phyloP scores from a whole-genome alignment of 2,888 invertebrate species.

The Azorinus chamasolen region DNA sequence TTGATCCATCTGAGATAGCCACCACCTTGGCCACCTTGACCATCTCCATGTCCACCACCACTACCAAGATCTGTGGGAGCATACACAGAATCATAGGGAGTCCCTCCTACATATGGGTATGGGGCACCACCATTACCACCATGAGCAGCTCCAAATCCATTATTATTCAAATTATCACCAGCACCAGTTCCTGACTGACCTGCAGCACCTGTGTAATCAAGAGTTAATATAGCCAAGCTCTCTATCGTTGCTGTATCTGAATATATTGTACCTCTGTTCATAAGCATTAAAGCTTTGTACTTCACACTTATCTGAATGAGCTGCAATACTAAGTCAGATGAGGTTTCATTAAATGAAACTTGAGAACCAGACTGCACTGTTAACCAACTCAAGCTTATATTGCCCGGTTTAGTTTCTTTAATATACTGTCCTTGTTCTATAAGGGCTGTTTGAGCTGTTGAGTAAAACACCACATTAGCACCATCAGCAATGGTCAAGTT shows the following conservation, averaged over 20 bases:
- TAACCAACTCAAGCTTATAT: conserved; percentile 70
- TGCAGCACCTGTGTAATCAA: conserved; percentile 66
- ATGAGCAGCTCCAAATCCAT: conserved; percentile 75
- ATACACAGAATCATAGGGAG: conserved; percentile 76
- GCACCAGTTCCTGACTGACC: conserved; percentile 67
- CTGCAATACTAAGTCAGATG: conserved; percentile 57
- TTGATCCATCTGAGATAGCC: conserved; percentile 73
- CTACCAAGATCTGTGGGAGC: conserved; percentile 69
- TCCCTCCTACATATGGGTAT: conserved; percentile 66
- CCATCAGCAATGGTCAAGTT: conserved; percentile 78
- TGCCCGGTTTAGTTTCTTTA: conserved; percentile 71
- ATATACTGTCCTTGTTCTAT: conserved; percentile 68
- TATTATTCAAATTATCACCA: conserved; percentile 46
- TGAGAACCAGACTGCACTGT: conserved; percentile 75
- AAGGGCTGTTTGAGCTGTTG: conserved; percentile 75
- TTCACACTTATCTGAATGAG: conserved; percentile 70
- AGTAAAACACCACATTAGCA: conserved; percentile 67
- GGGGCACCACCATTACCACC: conserved; percentile 80
- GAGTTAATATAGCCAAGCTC: conserved; percentile 66
- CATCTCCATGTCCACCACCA: conserved; percentile 76
- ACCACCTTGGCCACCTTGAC: conserved; percentile 75
- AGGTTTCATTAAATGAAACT: conserved; percentile 65
- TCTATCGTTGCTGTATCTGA: conserved; percentile 73
- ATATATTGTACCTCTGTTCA: conserved; percentile 73
- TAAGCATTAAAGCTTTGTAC: conserved; percentile 70